Conservation (phyloP, 2,113 vertebrate genomes). For the Trematocara zebra region DNA sequence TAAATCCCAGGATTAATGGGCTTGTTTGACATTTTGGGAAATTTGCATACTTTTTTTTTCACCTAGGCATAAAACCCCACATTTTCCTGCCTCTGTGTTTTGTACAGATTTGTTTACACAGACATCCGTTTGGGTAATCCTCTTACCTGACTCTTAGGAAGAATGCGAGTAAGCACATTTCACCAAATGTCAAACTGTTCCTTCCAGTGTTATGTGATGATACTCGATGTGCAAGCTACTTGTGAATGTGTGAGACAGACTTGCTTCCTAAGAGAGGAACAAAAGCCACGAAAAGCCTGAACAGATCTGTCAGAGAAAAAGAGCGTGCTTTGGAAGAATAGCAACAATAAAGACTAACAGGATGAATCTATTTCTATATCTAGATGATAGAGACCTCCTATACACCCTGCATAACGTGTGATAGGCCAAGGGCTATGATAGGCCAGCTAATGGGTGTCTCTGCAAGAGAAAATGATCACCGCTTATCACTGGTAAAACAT, state of each 20-base stretch:
- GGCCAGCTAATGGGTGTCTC: neutral
- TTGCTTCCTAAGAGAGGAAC: neutral
- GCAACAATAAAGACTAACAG: neutral
- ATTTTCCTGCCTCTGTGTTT: neutral
- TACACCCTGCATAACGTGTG: neutral
- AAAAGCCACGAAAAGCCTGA: neutral
- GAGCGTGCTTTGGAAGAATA: neutral
- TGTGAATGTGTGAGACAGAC: neutral
- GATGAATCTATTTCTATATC: conserved; percentile 20
- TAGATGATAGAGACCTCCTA: neutral
- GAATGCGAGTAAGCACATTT: neutral
- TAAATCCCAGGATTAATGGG: neutral
- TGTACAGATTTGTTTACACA: neutral
- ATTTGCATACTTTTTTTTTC: neutral
- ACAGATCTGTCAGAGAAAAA: conserved; percentile 7
- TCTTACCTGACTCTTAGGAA: neutral
- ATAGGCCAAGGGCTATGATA: neutral
- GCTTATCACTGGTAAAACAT: neutral
- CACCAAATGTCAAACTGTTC: neutral
- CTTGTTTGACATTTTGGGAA: neutral
- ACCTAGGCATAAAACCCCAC: neutral
- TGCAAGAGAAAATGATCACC: neutral
- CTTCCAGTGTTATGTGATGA: neutral
- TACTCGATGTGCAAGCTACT: neutral
- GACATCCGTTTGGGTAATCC: neutral